phyloP scores from a whole-genome alignment of 2,113 vertebrate species.

The Zootoca vivipara region DNA sequence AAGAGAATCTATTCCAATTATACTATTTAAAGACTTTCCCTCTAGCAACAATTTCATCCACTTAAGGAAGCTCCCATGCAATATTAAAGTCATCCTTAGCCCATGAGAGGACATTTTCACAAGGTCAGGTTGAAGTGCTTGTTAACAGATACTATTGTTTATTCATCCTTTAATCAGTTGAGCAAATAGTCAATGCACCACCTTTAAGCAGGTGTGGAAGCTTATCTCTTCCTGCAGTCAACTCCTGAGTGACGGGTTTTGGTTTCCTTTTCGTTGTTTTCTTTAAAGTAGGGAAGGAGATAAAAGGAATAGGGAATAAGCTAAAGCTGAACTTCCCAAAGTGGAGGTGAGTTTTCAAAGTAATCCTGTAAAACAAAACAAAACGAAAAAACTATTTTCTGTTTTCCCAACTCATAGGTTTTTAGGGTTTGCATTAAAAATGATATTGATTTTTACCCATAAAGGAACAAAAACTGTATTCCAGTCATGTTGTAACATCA shows the following conservation, averaged over 20 bases:
- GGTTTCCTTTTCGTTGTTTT: neutral
- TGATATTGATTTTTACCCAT: neutral
- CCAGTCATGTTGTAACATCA: rapidly evolving
- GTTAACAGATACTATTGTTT: conserved; percentile 47
- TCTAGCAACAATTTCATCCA: neutral
- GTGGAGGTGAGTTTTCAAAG: neutral
- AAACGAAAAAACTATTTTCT: neutral
- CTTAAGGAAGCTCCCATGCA: neutral
- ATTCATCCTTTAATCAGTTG: conserved; percentile 28
- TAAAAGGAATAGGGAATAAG: conserved; percentile 16
- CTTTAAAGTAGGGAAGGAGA: neutral
- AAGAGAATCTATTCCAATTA: neutral
- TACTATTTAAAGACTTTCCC: conserved; percentile 31
- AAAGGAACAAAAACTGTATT: neutral
- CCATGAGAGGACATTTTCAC: conserved; percentile 15
- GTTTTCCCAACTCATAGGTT: neutral
- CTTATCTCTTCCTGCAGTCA: conserved; percentile 7
- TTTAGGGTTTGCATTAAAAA: conserved; percentile 11
- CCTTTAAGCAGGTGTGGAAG: conserved; percentile 19
- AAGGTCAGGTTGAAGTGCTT: conserved; percentile 24
- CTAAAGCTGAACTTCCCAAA: neutral
- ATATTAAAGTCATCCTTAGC: neutral
- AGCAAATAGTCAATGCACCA: neutral
- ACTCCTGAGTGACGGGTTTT: neutral
- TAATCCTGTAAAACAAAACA: neutral